These are phyloP conservation scores for Rhodinocichla rosea DNA, from an alignment of 2,113 vertebrate species.

Conservation along the genomic window DNA sequence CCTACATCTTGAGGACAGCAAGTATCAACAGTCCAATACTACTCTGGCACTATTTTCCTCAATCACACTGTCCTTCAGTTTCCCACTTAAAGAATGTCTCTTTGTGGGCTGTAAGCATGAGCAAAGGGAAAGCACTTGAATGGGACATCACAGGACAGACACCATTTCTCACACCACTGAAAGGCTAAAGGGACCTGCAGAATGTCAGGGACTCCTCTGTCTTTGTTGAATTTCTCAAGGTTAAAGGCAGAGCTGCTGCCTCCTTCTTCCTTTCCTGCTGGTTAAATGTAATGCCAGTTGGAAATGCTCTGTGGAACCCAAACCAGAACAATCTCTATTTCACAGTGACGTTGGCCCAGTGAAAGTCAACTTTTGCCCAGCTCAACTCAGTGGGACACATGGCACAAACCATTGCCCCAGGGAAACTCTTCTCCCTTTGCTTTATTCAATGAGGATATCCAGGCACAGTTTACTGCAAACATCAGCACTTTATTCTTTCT, in stretches of 20 bases:
- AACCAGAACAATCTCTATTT: not conserved
- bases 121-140: not conserved
- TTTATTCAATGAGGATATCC: not conserved
- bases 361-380: not conserved
- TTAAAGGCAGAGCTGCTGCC: not conserved
- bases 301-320: not conserved
- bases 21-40: not conserved
- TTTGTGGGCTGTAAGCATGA: not conserved
- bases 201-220: not conserved
- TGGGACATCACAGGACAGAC: not conserved
- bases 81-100: not conserved
- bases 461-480: not conserved
- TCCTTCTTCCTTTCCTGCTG: not conserved
- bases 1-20: not conserved
- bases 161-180: not conserved
- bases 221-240: not conserved
- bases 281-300: not conserved
- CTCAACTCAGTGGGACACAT: not conserved
- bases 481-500: not conserved
- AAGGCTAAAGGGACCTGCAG: not conserved
- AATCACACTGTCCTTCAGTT: not conserved
- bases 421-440: not conserved
- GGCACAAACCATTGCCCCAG: not conserved
- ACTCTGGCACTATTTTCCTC: not conserved
- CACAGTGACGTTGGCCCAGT: not conserved